These are phyloP conservation scores for Crotalus tigris DNA, from an alignment of 2,113 vertebrate genomes.

Conservation along the genomic window DNA sequence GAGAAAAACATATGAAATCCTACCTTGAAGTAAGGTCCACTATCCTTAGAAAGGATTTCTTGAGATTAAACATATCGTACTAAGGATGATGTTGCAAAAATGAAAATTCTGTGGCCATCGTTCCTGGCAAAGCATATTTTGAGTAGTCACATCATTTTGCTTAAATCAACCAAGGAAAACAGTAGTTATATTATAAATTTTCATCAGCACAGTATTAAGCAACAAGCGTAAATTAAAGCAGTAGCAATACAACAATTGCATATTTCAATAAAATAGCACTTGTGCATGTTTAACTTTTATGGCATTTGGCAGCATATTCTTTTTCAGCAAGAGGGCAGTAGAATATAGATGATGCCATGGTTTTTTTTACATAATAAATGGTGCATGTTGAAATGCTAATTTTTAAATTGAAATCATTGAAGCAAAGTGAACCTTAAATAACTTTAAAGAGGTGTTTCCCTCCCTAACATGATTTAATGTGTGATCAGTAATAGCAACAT, in stretches of 20 bases:
- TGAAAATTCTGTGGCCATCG: neutral
- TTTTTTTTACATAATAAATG: conserved; percentile 7
- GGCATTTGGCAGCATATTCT: conserved; percentile 24
- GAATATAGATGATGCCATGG: neutral
- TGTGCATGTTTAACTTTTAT: conserved; percentile 41
- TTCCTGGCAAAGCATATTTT: neutral
- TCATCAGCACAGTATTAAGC: conserved; percentile 44
- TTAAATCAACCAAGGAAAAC: neutral
- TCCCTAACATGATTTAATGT: conserved; percentile 36
- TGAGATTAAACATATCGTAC: neutral
- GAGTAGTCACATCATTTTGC: too few species aligned
- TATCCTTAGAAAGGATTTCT: neutral
- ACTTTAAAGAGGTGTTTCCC: conserved; percentile 51
- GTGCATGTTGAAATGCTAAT: conserved; percentile 38
- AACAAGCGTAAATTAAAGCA: conserved; percentile 22
- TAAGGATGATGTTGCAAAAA: neutral
- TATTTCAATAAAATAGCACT: conserved; percentile 53
- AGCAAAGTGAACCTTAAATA: conserved; percentile 48
- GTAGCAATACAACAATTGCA: conserved; percentile 36
- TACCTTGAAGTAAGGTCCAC: neutral
- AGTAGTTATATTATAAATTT: conserved; percentile 25
- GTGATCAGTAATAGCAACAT: conserved; percentile 48
- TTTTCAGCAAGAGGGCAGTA: conserved; percentile 44
- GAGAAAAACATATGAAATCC: neutral
- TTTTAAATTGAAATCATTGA: conserved; percentile 48